phyloP scores from a whole-genome alignment of 2,113 vertebrate species.

The Eupsittula cactorum region DNA sequence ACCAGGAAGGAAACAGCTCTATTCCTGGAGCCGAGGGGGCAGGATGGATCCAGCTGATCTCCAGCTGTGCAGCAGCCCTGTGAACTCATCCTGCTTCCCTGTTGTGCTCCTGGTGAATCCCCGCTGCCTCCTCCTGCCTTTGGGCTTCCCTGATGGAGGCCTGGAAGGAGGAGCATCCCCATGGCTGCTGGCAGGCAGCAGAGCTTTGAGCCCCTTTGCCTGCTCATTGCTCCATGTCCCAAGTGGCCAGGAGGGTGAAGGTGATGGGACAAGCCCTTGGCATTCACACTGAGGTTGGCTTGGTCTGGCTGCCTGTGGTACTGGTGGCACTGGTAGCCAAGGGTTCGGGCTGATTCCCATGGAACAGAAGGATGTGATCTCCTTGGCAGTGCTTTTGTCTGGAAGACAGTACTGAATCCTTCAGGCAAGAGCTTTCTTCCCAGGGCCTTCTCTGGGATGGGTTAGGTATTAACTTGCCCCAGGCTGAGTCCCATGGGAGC shows the following conservation, averaged over 20 bases:
- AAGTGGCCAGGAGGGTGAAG: background rate
- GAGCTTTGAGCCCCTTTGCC: background rate
- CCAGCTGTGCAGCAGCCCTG: background rate
- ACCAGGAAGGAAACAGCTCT: constrained; percentile 33
- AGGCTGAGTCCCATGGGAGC: background rate
- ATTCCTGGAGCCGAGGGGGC: background rate
- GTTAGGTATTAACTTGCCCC: background rate
- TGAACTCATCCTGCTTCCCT: background rate
- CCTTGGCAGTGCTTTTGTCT: background rate
- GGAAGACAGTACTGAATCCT: background rate
- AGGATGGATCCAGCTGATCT: constrained; percentile 36
- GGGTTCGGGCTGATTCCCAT: background rate
- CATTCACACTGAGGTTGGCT: fast-evolving
- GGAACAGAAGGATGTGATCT: background rate
- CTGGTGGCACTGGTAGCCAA: background rate
- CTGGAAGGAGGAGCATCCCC: background rate
- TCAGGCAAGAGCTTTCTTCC: background rate
- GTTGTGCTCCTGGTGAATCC: background rate
- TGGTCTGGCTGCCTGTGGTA: background rate
- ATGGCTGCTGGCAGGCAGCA: background rate
- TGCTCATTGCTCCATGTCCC: background rate
- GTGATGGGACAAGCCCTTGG: background rate
- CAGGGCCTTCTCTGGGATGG: background rate
- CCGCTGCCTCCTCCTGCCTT: background rate
- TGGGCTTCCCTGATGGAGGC: background rate